Evolutionary conservation across 2,888 invertebrate genomes (phyloP), one percentile per base, ranked within the genome.

Genomic region (Andrena chrysosceles): DNA sequence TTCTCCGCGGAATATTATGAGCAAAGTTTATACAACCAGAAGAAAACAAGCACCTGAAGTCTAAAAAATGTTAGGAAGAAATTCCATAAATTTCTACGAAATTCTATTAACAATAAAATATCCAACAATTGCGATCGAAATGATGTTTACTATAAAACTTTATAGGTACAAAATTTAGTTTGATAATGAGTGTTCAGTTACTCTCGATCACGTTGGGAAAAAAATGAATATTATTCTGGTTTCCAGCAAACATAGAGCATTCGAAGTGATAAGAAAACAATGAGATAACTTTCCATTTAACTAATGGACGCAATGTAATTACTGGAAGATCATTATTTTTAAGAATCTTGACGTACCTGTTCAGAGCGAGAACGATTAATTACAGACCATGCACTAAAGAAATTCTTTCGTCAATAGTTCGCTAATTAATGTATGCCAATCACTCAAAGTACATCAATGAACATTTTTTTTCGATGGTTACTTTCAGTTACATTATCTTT

Each of bases 241-340:
- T 66, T 48, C 20, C 60, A 26, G 20, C 23, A 20, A 23, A 59
- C 31, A 42, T 54, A 31, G 29, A 16, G 42, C 56, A 48, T 73
- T 64, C 56, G 3, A 49, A 16, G 16, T 73, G 48, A 77, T 59
- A 77, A 67, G 52, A 48, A 63, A 70, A 77, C 66, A 62, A 75
- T 67, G 26, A 75, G 16, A 16, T 35, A 62, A 62, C 29, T 67
- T 66, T 59, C 42, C 49, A 80, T 54, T 80, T 35, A 77, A 26
- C 29, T 77, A 70, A 80, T 60, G 79, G 59, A 60, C 49, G 33
- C 64, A 23, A 26, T 16, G 66, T 23, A 60, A 80, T 70, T 77
- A 77, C 60, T 23, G 42, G 31, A 23, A 35, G 77, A 77, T 63
- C 77, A 31, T 70, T 80, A 79, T 52, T 69, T 69, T 69, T 64